Percentiles rank a stretch among this genome's conserved stretches.
phyloP scores from a whole-genome alignment of 2,888 invertebrate species.

The Lycaena phlaeas region DNA sequence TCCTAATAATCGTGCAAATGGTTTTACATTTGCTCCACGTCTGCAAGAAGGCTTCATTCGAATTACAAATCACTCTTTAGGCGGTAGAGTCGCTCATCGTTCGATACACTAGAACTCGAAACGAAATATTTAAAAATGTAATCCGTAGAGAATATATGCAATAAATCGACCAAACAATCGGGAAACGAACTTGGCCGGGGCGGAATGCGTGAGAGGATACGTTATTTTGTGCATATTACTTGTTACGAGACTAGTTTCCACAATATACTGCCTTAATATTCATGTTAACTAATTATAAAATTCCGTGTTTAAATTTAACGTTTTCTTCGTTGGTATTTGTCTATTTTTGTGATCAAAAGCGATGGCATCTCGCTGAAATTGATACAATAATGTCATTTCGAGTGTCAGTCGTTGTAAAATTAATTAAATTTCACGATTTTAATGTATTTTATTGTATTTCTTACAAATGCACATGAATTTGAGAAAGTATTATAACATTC shows the following conservation, averaged over 20 bases:
- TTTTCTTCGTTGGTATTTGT: constrained; percentile 1
- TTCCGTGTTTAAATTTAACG: constrained; percentile 3
- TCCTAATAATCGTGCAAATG: constrained; percentile 42
- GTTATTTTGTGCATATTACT: constrained; percentile 6
- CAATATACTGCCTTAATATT: constrained; percentile 8
- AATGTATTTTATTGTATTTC: constrained; percentile 8
- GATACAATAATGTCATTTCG: not conserved
- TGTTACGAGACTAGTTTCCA: constrained; percentile 5
- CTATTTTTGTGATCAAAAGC: not conserved
- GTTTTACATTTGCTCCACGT: constrained; percentile 57
- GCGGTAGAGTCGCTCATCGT: no score
- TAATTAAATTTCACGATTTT: constrained; percentile 2
- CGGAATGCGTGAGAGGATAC: not conserved
- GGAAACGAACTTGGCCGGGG: not conserved
- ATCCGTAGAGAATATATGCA: constrained; percentile 1
- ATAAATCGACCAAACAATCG: constrained; percentile 4
- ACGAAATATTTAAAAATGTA: constrained; percentile 7
- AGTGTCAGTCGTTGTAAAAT: not conserved
- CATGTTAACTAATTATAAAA: constrained; percentile 8
- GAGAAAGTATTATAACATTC: not conserved
- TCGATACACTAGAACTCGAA: no score
- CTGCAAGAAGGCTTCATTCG: constrained; percentile 32
- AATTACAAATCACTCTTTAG: no score
- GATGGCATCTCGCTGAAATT: not conserved
- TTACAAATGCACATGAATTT: constrained; percentile 6